Base-by-base conservation (phyloP, 2,888 invertebrate genomes). In the Charanyca ferruginea region DNA sequence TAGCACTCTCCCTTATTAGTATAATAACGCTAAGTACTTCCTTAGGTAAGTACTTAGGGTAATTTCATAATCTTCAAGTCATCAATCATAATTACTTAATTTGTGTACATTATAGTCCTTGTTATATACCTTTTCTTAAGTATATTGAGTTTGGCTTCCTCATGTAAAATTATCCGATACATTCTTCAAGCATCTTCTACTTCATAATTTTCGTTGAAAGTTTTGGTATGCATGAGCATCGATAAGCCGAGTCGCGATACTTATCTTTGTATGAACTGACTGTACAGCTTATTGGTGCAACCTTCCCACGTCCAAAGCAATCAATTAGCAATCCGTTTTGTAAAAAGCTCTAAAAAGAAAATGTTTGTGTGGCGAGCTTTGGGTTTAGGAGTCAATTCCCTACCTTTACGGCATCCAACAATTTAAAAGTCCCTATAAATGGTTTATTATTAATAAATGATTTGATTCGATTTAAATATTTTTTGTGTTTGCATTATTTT, bases 41-140 rank as follows among this genome's bases (percentile, higher is more conserved):
- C 22, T 11, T 20, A 23, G 45, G 13, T 45, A 22, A 7, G 13
- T 9, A 18, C 22, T 1, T 32, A 42, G n/a, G 23, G n/a, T 18
- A 25, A 35, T 70, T 35, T 32, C n/a, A 28, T 41, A 32, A 23
- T 6, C 20, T 7, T 35, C 0, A 35, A 51, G 28, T 11, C 20
- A 41, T 69, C 38, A 11, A 63, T 48, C 52, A 70, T 18, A 20
- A 53, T 53, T 35, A 28, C n/a, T 35, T 62, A 68, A 70, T 53
- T 63, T 53, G 63, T 70, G 48, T 49, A 28, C 48, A 9, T 11
- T 32, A 22, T 22, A 20, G 42, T 51, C 13, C 32, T 47, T n/a
- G 23, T 25, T 25, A 23, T 22, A 18, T 23, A 11, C 28, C 9
- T 20, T 20, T 20, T 44, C 13, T 5, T 1, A 20, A 41, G 13